A percentile compares a stretch with the other conserved stretches of the same genome.
Evolutionary conservation across 2,113 vertebrate genomes (phyloP).

Genomic region (Elachura formosa): DNA sequence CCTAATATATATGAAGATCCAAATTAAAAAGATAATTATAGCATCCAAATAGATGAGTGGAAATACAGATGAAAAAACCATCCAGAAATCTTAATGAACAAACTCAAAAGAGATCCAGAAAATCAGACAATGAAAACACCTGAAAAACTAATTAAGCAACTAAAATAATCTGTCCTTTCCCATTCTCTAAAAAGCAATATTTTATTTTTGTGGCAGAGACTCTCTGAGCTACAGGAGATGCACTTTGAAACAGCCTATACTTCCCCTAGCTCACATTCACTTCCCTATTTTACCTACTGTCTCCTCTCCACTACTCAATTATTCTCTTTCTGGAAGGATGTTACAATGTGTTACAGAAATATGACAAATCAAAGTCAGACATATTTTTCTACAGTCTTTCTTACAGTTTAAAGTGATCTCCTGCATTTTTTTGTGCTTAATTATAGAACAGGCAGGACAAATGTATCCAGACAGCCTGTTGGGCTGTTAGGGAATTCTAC

Average conservation of each 20-base stretch:
- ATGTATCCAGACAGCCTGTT: neutral
- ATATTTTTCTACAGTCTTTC: neutral
- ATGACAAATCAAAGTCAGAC: neutral
- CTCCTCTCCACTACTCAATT: neutral
- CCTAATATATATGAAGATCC: neutral
- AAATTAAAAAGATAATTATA: neutral
- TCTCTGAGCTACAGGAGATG: neutral
- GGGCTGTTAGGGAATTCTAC: neutral
- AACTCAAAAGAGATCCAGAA: neutral
- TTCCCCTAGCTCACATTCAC: neutral
- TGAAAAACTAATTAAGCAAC: neutral
- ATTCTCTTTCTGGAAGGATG: neutral
- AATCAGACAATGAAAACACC: neutral
- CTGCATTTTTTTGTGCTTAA: neutral
- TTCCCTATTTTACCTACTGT: neutral
- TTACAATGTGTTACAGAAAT: neutral
- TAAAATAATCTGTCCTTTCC: neutral
- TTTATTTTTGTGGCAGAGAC: neutral
- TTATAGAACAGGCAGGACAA: neutral
- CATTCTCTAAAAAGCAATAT: neutral
- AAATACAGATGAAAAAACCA: neutral
- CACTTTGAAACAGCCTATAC: neutral
- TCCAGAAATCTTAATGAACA: neutral
- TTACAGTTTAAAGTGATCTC: neutral
- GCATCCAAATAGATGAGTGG: neutral